Conservation (phyloP, 2,888 invertebrate species). For the Tipula unca region DNA sequence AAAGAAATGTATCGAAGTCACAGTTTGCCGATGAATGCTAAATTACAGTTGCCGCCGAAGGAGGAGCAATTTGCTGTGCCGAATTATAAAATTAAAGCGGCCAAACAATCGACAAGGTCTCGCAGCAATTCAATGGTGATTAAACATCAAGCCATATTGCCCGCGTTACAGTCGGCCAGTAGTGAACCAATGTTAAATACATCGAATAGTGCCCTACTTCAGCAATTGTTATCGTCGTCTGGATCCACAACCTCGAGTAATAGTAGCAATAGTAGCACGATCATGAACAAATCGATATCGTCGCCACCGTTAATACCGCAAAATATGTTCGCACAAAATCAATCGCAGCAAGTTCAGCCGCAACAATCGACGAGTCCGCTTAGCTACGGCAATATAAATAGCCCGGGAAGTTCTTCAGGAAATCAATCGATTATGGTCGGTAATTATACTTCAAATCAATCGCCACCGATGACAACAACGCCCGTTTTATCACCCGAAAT, state of each 20-base stretch:
- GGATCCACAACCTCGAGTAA: slow-evolving; percentile 26
- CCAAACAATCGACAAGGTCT: slow-evolving; percentile 29
- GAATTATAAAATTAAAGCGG: slow-evolving; percentile 34
- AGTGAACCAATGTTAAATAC: slow-evolving; percentile 71
- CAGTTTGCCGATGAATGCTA: slow-evolving; percentile 52
- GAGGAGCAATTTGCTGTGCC: slow-evolving; percentile 38
- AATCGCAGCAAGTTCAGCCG: slow-evolving; percentile 22
- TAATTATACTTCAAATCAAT: neutral
- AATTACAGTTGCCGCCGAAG: slow-evolving; percentile 40
- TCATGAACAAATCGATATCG: neutral
- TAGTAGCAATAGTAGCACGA: neutral
- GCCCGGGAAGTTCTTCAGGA: neutral
- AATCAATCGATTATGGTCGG: neutral
- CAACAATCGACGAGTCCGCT: neutral
- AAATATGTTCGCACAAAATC: slow-evolving; percentile 38
- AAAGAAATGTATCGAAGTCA: slow-evolving; percentile 53
- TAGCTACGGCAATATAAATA: neutral
- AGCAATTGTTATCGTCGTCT: slow-evolving; percentile 68
- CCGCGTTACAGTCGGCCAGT: slow-evolving; percentile 55
- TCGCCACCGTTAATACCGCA: slow-evolving; percentile 28
- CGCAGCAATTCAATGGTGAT: slow-evolving; percentile 39
- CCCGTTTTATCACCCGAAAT: slow-evolving; percentile 35
- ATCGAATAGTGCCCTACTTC: slow-evolving; percentile 53
- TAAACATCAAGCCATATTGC: slow-evolving; percentile 26
- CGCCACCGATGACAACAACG: slow-evolving; percentile 21